Evolutionary conservation across 2,888 invertebrate species (phyloP), one percentile per base, ranked within the genome.

Genomic region (Amphipyra berbera): DNA sequence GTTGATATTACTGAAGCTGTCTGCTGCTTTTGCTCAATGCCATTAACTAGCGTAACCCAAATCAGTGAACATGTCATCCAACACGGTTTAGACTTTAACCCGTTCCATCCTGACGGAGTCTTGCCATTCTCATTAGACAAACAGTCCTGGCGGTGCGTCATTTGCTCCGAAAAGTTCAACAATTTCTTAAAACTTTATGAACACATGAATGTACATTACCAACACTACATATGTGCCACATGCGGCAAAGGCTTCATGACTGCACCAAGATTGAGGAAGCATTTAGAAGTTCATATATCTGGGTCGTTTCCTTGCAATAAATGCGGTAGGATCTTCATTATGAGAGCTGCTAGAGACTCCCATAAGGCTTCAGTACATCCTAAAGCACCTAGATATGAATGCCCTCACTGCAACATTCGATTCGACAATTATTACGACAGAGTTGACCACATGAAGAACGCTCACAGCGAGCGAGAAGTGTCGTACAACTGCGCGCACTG

Each of bases 161-260:
- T 93, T 56, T 95, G 94, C 54, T 70, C 79, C 0, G 86, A 89
- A 42, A 86, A 81, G 33, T 94, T 94, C 68, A 93, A 93, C 55
- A 93, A 92, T 44, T 94, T 94, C 58, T 75, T 94, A 0, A 93
- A 93, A 79, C 81, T 95, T 0, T 94, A 94, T 68, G 92, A 94
- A 61, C 94, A 95, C 42, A 94, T 94, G 93, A 94, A 94, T 54
- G 61, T 84, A 0, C 94, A 95, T 64, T 94, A 94, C 37, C 94
- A 94, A 65, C 90, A 94, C 74, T 93, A 93, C 27, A 94, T 94
- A 45, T 95, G 94, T 66, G 85, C 92, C 0, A 91, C 85, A 4
- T 95, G 94, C 59, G 94, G 94, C 0, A 94, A 94, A 68, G 94
- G 93, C 0, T 95, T 89, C 58, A 93, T 94, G 93, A 92, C 94